phyloP scores from a whole-genome alignment of 2,113 vertebrate genomes.

The Prinia subflava region DNA sequence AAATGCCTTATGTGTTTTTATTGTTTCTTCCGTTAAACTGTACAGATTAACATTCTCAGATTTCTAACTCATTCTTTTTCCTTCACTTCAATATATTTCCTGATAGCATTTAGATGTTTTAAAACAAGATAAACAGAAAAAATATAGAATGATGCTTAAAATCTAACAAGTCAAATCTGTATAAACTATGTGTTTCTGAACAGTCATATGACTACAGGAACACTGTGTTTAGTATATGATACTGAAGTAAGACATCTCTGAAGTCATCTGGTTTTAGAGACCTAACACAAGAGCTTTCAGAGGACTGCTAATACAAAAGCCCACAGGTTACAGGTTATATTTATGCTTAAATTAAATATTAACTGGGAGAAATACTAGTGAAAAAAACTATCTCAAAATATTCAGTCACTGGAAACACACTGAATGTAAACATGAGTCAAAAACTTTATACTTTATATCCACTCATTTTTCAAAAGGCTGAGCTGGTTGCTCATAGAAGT shows the following conservation, averaged over 20 bases:
- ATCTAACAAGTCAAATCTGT: not conserved
- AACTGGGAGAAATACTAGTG: not conserved
- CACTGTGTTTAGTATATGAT: not conserved
- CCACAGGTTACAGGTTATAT: not conserved
- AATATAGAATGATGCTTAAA: conserved; percentile 16
- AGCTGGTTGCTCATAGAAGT: not conserved
- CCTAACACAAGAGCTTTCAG: not conserved
- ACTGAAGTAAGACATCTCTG: not conserved
- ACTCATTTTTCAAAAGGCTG: not conserved
- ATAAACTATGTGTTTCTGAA: conserved; percentile 25
- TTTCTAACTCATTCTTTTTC: not conserved
- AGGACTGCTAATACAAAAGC: not conserved
- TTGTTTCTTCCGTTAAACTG: conserved; percentile 8
- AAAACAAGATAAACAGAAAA: not conserved
- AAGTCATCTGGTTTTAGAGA: not conserved
- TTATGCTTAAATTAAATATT: not conserved
- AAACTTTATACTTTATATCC: not conserved
- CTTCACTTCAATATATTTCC: conserved; percentile 14
- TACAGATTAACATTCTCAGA: not conserved
- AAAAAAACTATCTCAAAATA: not conserved
- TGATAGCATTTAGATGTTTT: not conserved
- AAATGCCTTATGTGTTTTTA: not conserved
- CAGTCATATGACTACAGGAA: not conserved
- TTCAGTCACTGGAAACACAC: not conserved
- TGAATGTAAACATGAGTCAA: not conserved